A percentile compares a stretch with the other conserved stretches of the same genome.
Evolutionary conservation across 2,113 vertebrate genomes (phyloP).

Genomic region (Condylura cristata): DNA sequence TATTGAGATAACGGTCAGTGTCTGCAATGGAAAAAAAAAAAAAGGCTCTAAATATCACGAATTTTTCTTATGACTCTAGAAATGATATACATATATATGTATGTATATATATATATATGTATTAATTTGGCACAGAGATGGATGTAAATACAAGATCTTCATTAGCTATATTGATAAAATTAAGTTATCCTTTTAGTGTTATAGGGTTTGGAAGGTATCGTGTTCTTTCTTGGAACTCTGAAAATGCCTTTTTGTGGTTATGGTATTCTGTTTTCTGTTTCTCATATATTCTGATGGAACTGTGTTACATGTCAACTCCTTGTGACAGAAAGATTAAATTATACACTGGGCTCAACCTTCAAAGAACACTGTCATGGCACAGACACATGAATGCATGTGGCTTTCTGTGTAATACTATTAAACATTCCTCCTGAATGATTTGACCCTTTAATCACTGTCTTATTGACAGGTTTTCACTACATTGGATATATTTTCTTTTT

Average conservation of each 20-base stretch:
- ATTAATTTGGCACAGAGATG: background rate
- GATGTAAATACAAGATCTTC: background rate
- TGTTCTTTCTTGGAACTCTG: background rate
- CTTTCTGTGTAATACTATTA: background rate
- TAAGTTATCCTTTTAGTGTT: background rate
- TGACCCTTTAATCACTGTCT: constrained; percentile 2
- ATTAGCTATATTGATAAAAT: background rate
- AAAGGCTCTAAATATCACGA: background rate
- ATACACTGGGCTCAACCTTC: background rate
- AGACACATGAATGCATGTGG: constrained; percentile 21
- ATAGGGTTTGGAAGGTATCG: background rate
- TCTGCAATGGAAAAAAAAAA: background rate
- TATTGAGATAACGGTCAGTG: background rate
- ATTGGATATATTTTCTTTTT: background rate
- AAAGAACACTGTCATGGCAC: background rate
- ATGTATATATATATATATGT: no score
- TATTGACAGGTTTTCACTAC: background rate
- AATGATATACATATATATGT: background rate
- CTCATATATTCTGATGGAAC: background rate
- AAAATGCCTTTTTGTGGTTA: background rate
- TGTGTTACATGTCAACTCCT: constrained; percentile 49
- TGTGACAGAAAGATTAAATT: constrained; percentile 61
- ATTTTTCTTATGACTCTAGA: background rate
- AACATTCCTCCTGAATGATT: background rate
- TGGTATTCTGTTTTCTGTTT: constrained; percentile 1